phyloP scores from a whole-genome alignment of 1,140 invertebrate species.

The Aethina tumida region DNA sequence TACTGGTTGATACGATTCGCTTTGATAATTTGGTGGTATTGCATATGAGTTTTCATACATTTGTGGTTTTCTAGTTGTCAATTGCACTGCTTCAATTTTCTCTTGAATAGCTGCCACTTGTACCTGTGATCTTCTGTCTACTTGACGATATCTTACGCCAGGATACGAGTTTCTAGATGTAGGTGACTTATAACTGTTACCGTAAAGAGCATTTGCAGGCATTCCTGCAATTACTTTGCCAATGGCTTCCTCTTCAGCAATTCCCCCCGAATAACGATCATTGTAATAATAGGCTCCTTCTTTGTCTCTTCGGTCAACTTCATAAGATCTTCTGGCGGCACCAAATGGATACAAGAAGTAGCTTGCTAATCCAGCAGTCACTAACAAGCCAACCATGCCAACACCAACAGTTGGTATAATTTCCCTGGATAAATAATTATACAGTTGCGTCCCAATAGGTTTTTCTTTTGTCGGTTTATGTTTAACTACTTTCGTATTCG shows the following conservation, averaged over 20 bases:
- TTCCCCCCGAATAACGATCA: slow-evolving; percentile 52
- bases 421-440: slow-evolving; percentile 66
- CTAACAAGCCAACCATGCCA: slow-evolving; percentile 58
- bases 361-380: slow-evolving; percentile 59
- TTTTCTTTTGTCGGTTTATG: slow-evolving; percentile 38
- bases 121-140: slow-evolving; percentile 16
- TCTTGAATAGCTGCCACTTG: slow-evolving; percentile 11
- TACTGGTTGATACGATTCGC: slow-evolving; percentile 9
- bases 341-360: slow-evolving; percentile 67
- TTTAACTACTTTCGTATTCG: slow-evolving; percentile 39
- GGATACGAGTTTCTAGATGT: slow-evolving; percentile 19
- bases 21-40: not conserved
- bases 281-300: slow-evolving; percentile 51
- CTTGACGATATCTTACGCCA: slow-evolving; percentile 15
- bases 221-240: slow-evolving; percentile 64
- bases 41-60: not conserved
- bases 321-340: slow-evolving; percentile 54
- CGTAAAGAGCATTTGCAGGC: slow-evolving; percentile 37
- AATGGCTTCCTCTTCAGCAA: slow-evolving; percentile 63
- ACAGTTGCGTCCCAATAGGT: slow-evolving; percentile 60
- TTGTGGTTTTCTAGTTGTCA: slow-evolving; percentile 6
- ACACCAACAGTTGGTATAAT: slow-evolving; percentile 70
- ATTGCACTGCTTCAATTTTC: slow-evolving; percentile 21
- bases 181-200: slow-evolving; percentile 18
- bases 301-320: slow-evolving; percentile 49